phyloP scores from a whole-genome alignment of 2,113 vertebrate species.

The Apus apus region DNA sequence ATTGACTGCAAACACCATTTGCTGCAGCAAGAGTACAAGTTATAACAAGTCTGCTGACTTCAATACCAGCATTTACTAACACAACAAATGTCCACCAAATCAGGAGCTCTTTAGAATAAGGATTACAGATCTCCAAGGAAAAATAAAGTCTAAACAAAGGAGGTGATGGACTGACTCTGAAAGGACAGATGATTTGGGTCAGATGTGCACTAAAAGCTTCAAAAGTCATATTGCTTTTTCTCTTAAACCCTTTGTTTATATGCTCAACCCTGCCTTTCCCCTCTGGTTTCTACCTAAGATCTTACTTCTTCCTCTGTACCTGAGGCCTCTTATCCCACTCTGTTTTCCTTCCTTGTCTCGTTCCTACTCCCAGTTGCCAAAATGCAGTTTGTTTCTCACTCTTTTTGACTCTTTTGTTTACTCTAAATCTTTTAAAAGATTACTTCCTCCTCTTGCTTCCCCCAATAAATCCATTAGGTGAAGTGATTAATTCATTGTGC shows the following conservation, averaged over 20 bases:
- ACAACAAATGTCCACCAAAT: conserved; percentile 49
- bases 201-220: conserved; percentile 57
- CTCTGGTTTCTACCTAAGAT: conserved; percentile 32
- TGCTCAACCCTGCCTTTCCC: conserved; percentile 15
- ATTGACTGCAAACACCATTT: not conserved
- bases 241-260: conserved; percentile 57
- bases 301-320: conserved; percentile 27
- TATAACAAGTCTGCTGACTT: conserved; percentile 64
- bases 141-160: conserved; percentile 56
- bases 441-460: not conserved
- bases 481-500: not conserved
- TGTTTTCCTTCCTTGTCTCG: conserved; percentile 17
- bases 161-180: conserved; percentile 38
- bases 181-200: conserved; percentile 61
- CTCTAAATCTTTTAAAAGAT: conserved; percentile 20
- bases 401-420: conserved; percentile 17
- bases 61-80: conserved; percentile 42
- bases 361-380: not conserved
- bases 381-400: conserved; percentile 22
- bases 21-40: conserved; percentile 26
- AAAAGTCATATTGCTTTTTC: conserved; percentile 42
- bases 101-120: conserved; percentile 52
- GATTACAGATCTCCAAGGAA: conserved; percentile 44
- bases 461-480: not conserved
- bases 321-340: conserved; percentile 16